A percentile compares a stretch with the other conserved stretches of the same genome.
phyloP scores from a whole-genome alignment of 1,140 invertebrate species.

The Cheumatopsyche charites region DNA sequence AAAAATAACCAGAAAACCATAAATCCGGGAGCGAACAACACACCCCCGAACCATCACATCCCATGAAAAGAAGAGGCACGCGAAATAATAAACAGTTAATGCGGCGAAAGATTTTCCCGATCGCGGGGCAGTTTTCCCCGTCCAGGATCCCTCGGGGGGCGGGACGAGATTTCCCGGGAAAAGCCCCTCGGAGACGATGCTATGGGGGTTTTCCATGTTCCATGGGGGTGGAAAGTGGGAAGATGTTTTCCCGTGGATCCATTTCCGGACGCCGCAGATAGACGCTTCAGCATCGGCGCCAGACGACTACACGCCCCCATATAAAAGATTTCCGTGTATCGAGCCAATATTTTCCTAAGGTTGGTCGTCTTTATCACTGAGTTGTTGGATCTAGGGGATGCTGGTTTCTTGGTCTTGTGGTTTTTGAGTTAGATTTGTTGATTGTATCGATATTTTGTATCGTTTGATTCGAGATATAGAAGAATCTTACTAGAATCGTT shows the following conservation, averaged over 20 bases:
- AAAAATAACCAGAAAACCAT: neutral
- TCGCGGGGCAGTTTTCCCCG: neutral
- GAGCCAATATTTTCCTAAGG: conserved; percentile 37
- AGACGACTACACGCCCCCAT: conserved; percentile 25
- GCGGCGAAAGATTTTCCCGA: conserved; percentile 23
- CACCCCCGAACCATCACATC: neutral
- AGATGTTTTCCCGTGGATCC: conserved; percentile 28
- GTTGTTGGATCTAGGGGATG: neutral
- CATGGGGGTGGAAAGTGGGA: neutral
- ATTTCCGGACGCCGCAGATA: conserved; percentile 36
- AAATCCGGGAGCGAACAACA: neutral
- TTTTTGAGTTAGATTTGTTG: too few species aligned
- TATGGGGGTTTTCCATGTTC: too few species aligned
- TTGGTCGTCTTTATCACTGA: conserved; percentile 27
- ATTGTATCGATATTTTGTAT: too few species aligned
- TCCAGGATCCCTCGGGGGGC: too few species aligned
- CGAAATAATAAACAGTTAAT: conserved; percentile 39
- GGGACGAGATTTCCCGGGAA: too few species aligned
- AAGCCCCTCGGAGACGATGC: too few species aligned
- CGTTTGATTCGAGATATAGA: too few species aligned
- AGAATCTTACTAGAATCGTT: too few species aligned
- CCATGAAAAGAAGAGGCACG: neutral
- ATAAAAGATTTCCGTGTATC: conserved; percentile 39
- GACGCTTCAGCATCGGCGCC: conserved; percentile 35
- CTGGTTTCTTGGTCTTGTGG: too few species aligned